Evolutionary conservation across 2,888 invertebrate species (phyloP).

Genomic region (Tetragnatha montana): DNA sequence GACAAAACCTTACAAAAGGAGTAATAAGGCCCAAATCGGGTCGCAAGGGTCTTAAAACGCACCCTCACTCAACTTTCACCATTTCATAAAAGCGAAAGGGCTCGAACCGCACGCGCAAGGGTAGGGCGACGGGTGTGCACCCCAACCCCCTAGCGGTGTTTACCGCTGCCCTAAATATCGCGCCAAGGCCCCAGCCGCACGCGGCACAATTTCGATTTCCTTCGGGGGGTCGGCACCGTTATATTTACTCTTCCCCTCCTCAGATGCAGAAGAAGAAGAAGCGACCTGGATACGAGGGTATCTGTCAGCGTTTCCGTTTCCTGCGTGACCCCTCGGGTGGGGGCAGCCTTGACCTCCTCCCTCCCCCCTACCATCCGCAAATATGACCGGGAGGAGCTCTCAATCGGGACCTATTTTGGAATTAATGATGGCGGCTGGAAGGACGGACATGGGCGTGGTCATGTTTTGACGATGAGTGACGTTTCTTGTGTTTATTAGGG

Average conservation of each 20-base stretch:
- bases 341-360: constrained; percentile 53
- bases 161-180: too few species aligned
- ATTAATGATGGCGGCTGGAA: neutral
- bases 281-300: constrained; percentile 42
- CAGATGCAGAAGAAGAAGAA: neutral
- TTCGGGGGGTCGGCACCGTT: neutral
- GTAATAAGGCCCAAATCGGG: too few species aligned
- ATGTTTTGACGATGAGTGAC: too few species aligned
- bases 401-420: neutral
- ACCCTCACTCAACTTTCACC: too few species aligned
- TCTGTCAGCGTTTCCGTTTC: constrained; percentile 64
- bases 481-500: too few species aligned
- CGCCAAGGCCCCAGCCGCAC: too few species aligned
- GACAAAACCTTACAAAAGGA: too few species aligned
- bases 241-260: neutral
- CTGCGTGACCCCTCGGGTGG: constrained; percentile 49
- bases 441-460: neutral
- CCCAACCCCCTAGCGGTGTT: too few species aligned
- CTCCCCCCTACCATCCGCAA: neutral
- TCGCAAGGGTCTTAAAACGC: too few species aligned
- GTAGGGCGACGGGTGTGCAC: too few species aligned
- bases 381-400: neutral
- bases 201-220: neutral
- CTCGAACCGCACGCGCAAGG: too few species aligned
- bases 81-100: too few species aligned